Base-by-base conservation (phyloP, 1,140 invertebrate species). In the Drosophila pseudoananassae region DNA sequence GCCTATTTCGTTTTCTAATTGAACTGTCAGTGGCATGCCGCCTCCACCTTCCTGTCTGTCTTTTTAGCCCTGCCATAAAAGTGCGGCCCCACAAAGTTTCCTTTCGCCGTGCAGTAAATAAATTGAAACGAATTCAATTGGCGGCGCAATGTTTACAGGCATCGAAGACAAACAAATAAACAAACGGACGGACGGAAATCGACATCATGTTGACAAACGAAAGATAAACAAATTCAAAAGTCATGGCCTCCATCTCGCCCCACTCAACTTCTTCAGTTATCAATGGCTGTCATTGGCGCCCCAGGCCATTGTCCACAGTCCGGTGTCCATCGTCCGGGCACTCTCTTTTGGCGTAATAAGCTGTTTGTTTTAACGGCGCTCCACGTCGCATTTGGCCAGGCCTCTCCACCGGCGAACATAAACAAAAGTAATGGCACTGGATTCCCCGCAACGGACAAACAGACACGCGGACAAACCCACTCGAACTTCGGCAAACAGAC, bases 41-140 rank as follows among this genome's bases (percentile, higher is more conserved):
- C 12, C 8, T 4, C 23, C 36, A 5, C 47, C 25, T 27, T 23
- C 29, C 20, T 25, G 45, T 43, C 14, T 49, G n/a, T n/a, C n/a
- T 46, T 57, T 65, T 23, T 65, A 50, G 33, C 50, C 36, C 29
- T 47, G 75, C 59, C 66, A 76, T 70, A 78, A 87, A 85, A 87
- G 79, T 43, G 78, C 61, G 17, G 56, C 82, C 58, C 60, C 56
- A 52, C 80, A 79, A 84, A 63, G 49, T 78, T 52, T 55, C 49
- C 60, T 52, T 25, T 50, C 36, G 55, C 43, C 47, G 74, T 70
- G 74, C 74, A 82, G 82, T 85, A 78, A 85, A 85, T 87, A 85
- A 87, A 85, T 85, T 85, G 82, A 87, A 85, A 87, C 78, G 78
- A 85, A 88, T 88, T 82, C 83, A 88, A 87, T 87, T 88, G 83